Evolutionary conservation across 2,888 invertebrate species (phyloP).

Genomic region (Drosophila paranaensis): DNA sequence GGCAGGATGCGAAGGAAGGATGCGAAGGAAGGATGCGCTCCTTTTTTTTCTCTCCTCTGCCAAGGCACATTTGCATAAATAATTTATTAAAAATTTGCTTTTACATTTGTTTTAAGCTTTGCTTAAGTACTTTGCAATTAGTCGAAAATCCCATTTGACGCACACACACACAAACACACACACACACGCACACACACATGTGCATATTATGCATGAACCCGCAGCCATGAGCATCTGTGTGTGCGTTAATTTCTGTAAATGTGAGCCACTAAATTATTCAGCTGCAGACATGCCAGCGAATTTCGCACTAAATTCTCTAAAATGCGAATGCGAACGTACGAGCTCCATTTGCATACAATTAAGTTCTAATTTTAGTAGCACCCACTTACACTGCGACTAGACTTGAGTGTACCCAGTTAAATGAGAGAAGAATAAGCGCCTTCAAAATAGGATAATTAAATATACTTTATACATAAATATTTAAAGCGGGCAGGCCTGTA

Average conservation of each 20-base stretch:
- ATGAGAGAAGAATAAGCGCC: neutral
- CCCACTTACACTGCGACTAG: neutral
- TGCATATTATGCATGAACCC: conserved; percentile 35
- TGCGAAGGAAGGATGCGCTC: conserved; percentile 5
- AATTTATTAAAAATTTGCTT: conserved; percentile 81
- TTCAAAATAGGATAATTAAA: no score
- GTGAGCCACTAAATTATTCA: conserved; percentile 76
- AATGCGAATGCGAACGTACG: conserved; percentile 16
- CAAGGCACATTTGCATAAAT: conserved; percentile 70
- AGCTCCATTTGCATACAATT: conserved; percentile 75
- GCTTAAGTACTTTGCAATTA: conserved; percentile 84
- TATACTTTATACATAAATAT: no score
- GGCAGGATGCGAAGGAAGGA: conserved; percentile 10
- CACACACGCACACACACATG: conserved; percentile 33
- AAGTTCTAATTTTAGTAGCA: conserved; percentile 65
- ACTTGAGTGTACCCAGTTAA: no score
- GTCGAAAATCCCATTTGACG: conserved; percentile 80
- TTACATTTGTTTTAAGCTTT: conserved; percentile 82
- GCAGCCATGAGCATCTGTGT: conserved; percentile 12
- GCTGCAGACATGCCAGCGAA: conserved; percentile 72
- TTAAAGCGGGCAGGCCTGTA: no score
- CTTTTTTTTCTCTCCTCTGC: conserved; percentile 3
- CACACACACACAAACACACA: conserved; percentile 44
- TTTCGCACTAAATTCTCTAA: conserved; percentile 40
- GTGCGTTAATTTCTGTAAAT: conserved; percentile 77